Base-by-base conservation (phyloP, 2,888 invertebrate species). In the Atethmia centrago region DNA sequence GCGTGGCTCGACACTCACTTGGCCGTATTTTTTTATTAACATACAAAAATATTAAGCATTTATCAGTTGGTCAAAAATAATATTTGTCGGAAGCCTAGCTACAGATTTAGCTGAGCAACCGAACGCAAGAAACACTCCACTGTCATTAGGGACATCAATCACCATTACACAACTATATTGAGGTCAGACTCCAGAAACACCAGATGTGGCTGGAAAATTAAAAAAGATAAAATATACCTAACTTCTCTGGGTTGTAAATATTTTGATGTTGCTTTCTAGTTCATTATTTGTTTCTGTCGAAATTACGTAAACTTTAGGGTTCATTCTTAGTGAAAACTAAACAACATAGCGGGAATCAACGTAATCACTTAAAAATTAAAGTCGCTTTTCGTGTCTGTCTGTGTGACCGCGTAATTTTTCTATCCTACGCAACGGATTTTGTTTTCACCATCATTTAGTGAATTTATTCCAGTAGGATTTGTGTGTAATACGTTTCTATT, bases 91-190 rank as follows among this genome's bases (percentile, higher is more conserved):
- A 10, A 21, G 5, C 58, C 36, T 14, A 1, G 14, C n/a, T n/a
- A 47, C 45, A 62, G 66, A 62, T 82, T 82, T 77, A 36, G 55
- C 61, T 2, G 4, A 4, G 9, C 10, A 45, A n/a, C 47, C 63
- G 53, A 62, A 66, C 68, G 47, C 47, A 47, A n/a, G n/a, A n/a
- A 68, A 70, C 63, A 25, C 47, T 77, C 64, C 28, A 62, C 49
- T 28, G 61, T 62, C 79, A 79, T 79, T 79, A 79, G 40, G 62
- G 28, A 19, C 42, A 79, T 79, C 79, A 79, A 79, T 79, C 79
- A 67, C 53, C 53, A 71, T 83, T 83, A 79, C 51, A 63, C n/a
- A 71, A 66, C 49, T 79, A 56, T 25, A 65, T 83, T 63, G 42
- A 21, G 83, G 62, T 67, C 83, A 51, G 51, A n/a, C 36, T 56